Evolutionary conservation across 2,888 invertebrate genomes (phyloP), one percentile per base, ranked within the genome.

Genomic region (Eupithecia insigniata): DNA sequence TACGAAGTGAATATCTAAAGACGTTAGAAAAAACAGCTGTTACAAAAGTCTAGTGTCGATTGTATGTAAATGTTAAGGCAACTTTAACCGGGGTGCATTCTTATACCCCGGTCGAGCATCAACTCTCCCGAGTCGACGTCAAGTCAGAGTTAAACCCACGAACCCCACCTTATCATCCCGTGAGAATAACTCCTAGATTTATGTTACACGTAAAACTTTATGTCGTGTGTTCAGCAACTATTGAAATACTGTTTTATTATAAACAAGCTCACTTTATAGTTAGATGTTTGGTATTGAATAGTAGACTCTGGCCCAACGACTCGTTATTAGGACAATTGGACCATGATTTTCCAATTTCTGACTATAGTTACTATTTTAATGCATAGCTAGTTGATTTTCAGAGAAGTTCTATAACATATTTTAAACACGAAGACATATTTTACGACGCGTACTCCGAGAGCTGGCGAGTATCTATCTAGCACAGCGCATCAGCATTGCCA

Each of bases 171-270:
- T 90, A 91, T 91, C 91, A 92, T 92, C 92, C 92, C 92, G 86
- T 87, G 92, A 89, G 92, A 92, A 92, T 92, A 92, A 90, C 92
- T 92, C 87, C 85, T 86, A 90, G 90, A 93, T 93, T 92, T 92
- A 93, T 92, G 91, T 86, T 87, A 84, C 87, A 87, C 89, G 90
- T 92, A 90, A 93, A 93, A 92, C 88, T 93, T 93, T 92, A 92
- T 92, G 90, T 90, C 90, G 87, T 87, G 87, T 86, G 89, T 91
- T 84, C 85, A 85, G 82, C 81, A 83, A 84, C 83, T 81, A 82
- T 80, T 76, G 76, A 77, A 79, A 84, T 80, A 81, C 83, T 84
- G 81, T 82, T 84, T 85, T 85, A 84, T 83, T 85, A 83, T 85
- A 81, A 77, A 82, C 83, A 84, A 74, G 80, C 78, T 81, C 73